Conservation (phyloP, 2,797 vertebrate species). For the Enteromius thamalakanensis region DNA sequence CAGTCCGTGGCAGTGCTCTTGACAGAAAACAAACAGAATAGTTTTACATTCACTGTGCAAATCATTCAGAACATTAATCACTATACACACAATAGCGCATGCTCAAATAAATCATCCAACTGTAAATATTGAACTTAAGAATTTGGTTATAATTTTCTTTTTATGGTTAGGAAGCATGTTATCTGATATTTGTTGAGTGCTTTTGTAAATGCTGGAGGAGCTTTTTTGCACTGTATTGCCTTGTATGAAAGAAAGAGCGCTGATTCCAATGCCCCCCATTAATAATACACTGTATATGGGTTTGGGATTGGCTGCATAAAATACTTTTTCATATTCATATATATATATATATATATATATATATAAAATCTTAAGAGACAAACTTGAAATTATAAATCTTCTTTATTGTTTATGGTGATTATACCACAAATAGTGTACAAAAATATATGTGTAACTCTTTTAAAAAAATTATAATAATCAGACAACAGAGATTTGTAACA, state of each 20-base stretch:
- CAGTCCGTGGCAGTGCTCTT: slow-evolving; percentile 88
- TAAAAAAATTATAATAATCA: background rate
- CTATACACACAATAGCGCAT: background rate
- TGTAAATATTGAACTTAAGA: slow-evolving; percentile 41
- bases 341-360: background rate
- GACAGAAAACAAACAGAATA: slow-evolving; percentile 16
- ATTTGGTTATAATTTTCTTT: slow-evolving; percentile 26
- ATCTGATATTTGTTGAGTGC: slow-evolving; percentile 3
- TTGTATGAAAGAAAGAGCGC: background rate
- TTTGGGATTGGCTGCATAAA: background rate
- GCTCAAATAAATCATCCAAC: slow-evolving; percentile 14
- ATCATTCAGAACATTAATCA: slow-evolving; percentile 29
- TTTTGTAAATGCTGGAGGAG: background rate
- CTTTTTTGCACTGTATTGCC: background rate
- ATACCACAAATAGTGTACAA: background rate
- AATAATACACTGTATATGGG: background rate
- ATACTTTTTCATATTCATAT: background rate
- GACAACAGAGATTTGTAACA: background rate
- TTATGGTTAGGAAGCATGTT: slow-evolving; percentile 19
- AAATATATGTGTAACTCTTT: background rate
- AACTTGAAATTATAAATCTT: background rate
- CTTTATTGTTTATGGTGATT: background rate
- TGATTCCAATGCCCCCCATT: background rate
- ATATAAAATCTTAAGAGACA: background rate
- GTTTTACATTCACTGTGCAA: background rate